Percentiles rank a stretch among this genome's conserved stretches.
phyloP scores from a whole-genome alignment of 2,797 vertebrate genomes.

The Podarcis siculus region DNA sequence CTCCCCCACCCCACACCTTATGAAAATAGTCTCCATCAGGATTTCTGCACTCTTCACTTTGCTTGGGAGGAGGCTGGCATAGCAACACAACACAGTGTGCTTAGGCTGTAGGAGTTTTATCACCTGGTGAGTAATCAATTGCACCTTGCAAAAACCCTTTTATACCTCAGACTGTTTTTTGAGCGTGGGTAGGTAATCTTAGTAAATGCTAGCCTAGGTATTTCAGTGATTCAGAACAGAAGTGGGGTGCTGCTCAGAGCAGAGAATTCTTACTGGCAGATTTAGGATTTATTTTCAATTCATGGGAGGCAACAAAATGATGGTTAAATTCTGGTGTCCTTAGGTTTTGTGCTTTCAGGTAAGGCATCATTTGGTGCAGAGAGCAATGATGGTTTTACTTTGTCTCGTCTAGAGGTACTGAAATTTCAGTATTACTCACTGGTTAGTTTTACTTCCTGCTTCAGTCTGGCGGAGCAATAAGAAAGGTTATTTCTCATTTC shows the following conservation, averaged over 20 bases:
- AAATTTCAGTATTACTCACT: not conserved
- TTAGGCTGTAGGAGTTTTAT: conserved; percentile 29
- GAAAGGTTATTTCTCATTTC: not conserved
- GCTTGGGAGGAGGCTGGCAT: not conserved
- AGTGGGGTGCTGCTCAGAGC: not conserved
- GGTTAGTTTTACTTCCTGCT: not conserved
- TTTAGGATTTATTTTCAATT: not conserved
- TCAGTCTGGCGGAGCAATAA: not conserved
- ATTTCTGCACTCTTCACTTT: not conserved
- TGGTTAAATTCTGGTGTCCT: not conserved
- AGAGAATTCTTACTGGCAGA: not conserved
- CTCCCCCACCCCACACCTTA: not conserved
- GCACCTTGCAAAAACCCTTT: conserved; percentile 27
- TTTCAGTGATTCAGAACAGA: not conserved
- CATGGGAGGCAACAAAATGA: not conserved
- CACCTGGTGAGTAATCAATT: conserved; percentile 33
- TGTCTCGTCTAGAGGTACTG: not conserved
- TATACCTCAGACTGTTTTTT: not conserved
- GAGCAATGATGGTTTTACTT: not conserved
- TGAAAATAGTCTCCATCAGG: not conserved
- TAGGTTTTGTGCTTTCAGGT: not conserved
- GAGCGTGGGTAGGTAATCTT: not conserved
- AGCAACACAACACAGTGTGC: not conserved
- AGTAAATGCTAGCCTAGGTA: not conserved
- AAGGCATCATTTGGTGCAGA: not conserved